phyloP scores from a whole-genome alignment of 2,113 vertebrate genomes.

The Dipodomys spectabilis region DNA sequence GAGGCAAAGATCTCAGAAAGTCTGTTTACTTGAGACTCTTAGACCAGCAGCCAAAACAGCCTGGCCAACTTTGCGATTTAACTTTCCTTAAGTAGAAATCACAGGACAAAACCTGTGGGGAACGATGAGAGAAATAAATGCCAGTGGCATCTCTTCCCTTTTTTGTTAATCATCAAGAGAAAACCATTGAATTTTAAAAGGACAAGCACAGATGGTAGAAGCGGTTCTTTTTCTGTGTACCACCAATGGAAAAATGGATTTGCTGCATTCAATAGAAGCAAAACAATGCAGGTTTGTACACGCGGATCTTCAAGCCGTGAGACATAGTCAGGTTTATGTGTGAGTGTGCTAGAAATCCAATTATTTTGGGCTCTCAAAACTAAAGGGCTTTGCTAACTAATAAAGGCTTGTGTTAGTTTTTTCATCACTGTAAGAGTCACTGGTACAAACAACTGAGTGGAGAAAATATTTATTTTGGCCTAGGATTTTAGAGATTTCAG shows the following conservation, averaged over 20 bases:
- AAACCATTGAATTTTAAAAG: constrained; percentile 68
- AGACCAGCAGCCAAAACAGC: constrained; percentile 60
- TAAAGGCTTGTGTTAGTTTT: not conserved
- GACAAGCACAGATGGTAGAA: constrained; percentile 31
- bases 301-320: constrained; percentile 61
- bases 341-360: constrained; percentile 35
- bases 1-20: not conserved
- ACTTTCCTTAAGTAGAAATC: constrained; percentile 70
- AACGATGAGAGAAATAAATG: constrained; percentile 76
- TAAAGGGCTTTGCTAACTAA: constrained; percentile 72
- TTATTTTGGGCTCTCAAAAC: constrained; percentile 74
- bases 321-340: constrained; percentile 63
- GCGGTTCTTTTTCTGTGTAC: constrained; percentile 64
- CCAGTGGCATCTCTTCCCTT: constrained; percentile 44
- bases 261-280: constrained; percentile 77
- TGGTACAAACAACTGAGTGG: not conserved
- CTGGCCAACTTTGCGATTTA: constrained; percentile 67
- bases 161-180: constrained; percentile 66
- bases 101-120: constrained; percentile 67
- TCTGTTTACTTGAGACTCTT: constrained; percentile 74
- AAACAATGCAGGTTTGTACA: constrained; percentile 67
- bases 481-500: not conserved
- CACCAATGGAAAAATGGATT: constrained; percentile 82
- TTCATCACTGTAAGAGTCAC: not conserved
- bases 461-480: not conserved